Conservation (phyloP, 2,797 vertebrate genomes). For the Jordanella pulchra region DNA sequence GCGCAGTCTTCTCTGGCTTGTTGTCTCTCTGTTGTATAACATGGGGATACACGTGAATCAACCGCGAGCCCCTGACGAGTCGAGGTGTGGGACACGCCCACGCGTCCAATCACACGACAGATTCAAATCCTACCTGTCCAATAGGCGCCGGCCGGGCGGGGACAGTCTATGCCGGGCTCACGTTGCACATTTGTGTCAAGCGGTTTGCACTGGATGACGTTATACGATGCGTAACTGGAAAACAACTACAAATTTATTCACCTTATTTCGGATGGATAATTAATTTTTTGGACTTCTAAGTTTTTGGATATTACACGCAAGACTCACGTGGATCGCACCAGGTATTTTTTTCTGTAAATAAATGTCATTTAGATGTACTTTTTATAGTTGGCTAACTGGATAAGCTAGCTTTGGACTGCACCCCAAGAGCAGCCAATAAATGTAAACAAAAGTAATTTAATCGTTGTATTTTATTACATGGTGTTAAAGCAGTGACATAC, state of each 20-base stretch:
- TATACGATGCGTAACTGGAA: constrained; percentile 30
- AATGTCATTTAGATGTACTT: constrained; percentile 14
- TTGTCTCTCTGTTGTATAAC: constrained; percentile 71
- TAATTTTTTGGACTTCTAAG: background rate
- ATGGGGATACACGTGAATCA: constrained; percentile 76
- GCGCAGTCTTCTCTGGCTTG: constrained; percentile 14
- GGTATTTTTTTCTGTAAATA: constrained; percentile 36
- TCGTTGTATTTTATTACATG: background rate
- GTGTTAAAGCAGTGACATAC: background rate
- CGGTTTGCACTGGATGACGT: constrained; percentile 23
- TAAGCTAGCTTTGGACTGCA: constrained; percentile 33
- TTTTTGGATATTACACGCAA: constrained; percentile 7
- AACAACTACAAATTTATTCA: constrained; percentile 3
- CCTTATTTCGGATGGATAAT: background rate
- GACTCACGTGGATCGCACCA: constrained; percentile 15
- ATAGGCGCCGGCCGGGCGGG: constrained; percentile 58
- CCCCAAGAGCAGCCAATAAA: constrained; percentile 10
- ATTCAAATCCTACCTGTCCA: constrained; percentile 19
- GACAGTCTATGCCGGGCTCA: constrained; percentile 50
- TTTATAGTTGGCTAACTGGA: constrained; percentile 15
- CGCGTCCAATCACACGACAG: constrained; percentile 32
- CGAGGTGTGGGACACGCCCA: constrained; percentile 19
- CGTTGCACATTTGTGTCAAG: constrained; percentile 78
- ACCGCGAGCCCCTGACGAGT: constrained; percentile 10
- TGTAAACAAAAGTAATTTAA: constrained; percentile 36